phyloP scores from a whole-genome alignment of 2,113 vertebrate species.

The Perognathus longimembris region DNA sequence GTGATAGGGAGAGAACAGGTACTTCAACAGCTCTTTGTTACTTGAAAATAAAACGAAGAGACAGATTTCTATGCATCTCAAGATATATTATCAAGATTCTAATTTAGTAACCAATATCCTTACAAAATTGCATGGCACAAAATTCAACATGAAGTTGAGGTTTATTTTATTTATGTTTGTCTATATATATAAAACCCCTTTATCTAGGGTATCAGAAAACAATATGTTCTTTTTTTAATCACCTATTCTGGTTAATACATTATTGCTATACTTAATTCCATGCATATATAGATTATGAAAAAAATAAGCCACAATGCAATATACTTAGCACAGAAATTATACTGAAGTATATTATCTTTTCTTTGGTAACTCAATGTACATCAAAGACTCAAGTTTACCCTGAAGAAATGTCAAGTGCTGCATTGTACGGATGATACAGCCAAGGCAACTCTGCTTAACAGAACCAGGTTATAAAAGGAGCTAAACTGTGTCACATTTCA shows the following conservation, averaged over 20 bases:
- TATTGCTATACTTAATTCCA: constrained; percentile 58
- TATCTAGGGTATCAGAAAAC: constrained; percentile 37
- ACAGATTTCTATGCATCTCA: not conserved
- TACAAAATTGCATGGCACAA: constrained; percentile 47
- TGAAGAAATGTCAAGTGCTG: constrained; percentile 3
- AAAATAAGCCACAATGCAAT: constrained; percentile 61
- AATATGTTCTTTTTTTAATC: constrained; percentile 51
- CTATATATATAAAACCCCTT: constrained; percentile 70
- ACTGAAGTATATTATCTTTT: constrained; percentile 50
- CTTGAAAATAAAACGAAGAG: constrained; percentile 32
- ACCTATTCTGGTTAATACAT: constrained; percentile 70
- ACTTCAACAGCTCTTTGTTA: not conserved
- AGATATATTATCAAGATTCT: constrained; percentile 16
- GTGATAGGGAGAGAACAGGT: not conserved
- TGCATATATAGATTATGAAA: constrained; percentile 61
- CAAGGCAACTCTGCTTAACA: not conserved
- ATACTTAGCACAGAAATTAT: constrained; percentile 54
- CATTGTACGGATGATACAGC: not conserved
- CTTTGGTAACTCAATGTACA: constrained; percentile 9
- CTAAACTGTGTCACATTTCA: constrained; percentile 3
- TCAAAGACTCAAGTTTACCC: not conserved
- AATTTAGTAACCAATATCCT: constrained; percentile 50
- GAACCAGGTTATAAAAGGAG: not conserved
- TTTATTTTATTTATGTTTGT: constrained; percentile 69
- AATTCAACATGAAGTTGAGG: not conserved